Base-by-base conservation (phyloP, 2,113 vertebrate species). In the Kryptolebias marmoratus region DNA sequence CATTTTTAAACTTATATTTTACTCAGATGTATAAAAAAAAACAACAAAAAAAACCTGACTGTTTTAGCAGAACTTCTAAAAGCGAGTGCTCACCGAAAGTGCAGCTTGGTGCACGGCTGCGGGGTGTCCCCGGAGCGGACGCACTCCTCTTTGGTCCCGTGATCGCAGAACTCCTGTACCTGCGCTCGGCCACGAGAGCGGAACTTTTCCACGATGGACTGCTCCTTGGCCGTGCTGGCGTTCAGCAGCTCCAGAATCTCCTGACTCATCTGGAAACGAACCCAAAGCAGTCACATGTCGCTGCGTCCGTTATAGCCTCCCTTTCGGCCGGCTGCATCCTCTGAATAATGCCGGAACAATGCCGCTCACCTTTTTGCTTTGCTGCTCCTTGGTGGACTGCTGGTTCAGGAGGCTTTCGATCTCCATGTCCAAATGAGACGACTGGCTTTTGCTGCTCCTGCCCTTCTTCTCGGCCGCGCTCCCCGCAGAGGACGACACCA, bases 121-220 rank as follows among this genome's bases (percentile, higher is more conserved):
- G 95, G 95, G 0, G 92, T 92, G 68, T 96, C 95, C 2, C 93
- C 94, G 11, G 95, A 96, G 22, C 93, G 94, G 72, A 95, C 82
- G 31, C 96, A 97, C 72, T 97, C 96, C 74, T 97, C 96, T 85
- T 98, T 97, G 81, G 96, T 98, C 72, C 96, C 96, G 36, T 96
- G 94, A 75, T 98, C 96, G 48, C 96, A 98, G 88, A 98, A 98
- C 80, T 97, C 96, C 77, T 97, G 96, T 2, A 98, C 96, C 80
- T 97, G 96, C 53, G 96, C 96, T 13, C 96, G 93, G 15, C 96
- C 96, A 0, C 96, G 94, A 0, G 96, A 98, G 1, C 96, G 91
- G 68, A 97, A 97, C 87, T 98, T 98, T 80, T 97, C 96, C 81
- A 98, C 96, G 22, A 97, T 98, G 61, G 96, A 97, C 64, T 98